These are phyloP conservation scores for Lepidostoma basale DNA, from an alignment of 1,140 invertebrate species.

Conservation along the genomic window DNA sequence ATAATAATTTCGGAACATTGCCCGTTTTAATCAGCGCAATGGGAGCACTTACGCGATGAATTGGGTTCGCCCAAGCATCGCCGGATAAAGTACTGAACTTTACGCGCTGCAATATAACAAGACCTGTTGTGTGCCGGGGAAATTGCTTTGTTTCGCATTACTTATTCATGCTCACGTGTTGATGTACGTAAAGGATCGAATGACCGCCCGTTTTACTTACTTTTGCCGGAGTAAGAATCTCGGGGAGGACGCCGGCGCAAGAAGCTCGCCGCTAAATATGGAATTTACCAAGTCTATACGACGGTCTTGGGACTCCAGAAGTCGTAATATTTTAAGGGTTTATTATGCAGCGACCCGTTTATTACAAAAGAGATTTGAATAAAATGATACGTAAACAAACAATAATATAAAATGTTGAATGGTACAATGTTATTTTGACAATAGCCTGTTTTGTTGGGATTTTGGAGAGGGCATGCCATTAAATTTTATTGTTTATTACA, in stretches of 20 bases:
- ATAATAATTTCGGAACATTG: slow-evolving; percentile 19
- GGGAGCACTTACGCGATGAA: slow-evolving; percentile 39
- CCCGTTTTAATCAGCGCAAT: slow-evolving; percentile 36
- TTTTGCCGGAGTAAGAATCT: not conserved
- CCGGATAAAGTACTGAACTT: slow-evolving; percentile 35
- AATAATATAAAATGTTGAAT: too few relatives aligned
- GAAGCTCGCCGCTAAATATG: not conserved
- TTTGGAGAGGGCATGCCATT: too few relatives aligned
- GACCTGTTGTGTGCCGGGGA: slow-evolving; percentile 27
- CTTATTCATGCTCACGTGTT: slow-evolving; percentile 41
- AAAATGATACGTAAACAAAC: too few relatives aligned
- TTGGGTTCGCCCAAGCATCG: slow-evolving; percentile 20
- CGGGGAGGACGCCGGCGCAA: not conserved
- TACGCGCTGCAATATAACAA: slow-evolving; percentile 30
- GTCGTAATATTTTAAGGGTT: not conserved
- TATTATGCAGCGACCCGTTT: not conserved
- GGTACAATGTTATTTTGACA: too few relatives aligned
- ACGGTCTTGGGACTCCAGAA: not conserved
- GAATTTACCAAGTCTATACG: not conserved
- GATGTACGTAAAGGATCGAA: slow-evolving; percentile 10
- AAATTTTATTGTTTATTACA: too few relatives aligned
- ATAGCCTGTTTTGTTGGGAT: too few relatives aligned
- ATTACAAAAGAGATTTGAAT: too few relatives aligned
- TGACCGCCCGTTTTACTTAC: not conserved
- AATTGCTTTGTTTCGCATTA: slow-evolving; percentile 41